These are phyloP conservation scores for Hypselothyrea guttata DNA, from an alignment of 2,888 invertebrate genomes.

Conservation along the genomic window DNA sequence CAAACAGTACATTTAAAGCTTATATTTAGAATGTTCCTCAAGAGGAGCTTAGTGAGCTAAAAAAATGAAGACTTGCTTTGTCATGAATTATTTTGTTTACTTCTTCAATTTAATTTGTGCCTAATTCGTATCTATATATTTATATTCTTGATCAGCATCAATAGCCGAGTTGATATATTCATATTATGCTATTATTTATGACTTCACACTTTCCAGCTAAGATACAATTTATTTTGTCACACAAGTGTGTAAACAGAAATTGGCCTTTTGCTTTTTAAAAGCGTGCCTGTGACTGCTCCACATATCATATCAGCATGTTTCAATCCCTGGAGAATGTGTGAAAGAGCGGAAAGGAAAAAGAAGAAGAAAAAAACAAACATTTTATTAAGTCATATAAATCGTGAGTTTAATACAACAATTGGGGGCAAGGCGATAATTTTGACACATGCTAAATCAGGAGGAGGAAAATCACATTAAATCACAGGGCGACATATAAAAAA, in stretches of 20 bases:
- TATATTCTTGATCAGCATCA: too few relatives aligned
- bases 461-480: constrained; percentile 58
- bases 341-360: background rate
- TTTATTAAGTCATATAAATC: constrained; percentile 74
- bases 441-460: constrained; percentile 38
- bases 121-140: too few relatives aligned
- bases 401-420: constrained; percentile 58
- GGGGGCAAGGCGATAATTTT: constrained; percentile 31
- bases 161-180: constrained; percentile 17
- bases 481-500: constrained; percentile 59
- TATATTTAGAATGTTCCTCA: too few relatives aligned
- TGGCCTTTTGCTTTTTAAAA: constrained; percentile 63
- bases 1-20: too few relatives aligned
- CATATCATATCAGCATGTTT: constrained; percentile 18
- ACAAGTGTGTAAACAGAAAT: constrained; percentile 55
- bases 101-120: too few relatives aligned
- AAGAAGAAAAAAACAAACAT: constrained; percentile 32
- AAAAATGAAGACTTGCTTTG: too few relatives aligned
- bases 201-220: constrained; percentile 49
- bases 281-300: constrained; percentile 8
- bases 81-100: too few relatives aligned
- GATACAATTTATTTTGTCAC: constrained; percentile 29
- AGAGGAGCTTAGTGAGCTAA: too few relatives aligned
- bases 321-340: background rate
- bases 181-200: constrained; percentile 55